These are phyloP conservation scores for Zaprionus ornatus DNA, from an alignment of 1,140 invertebrate genomes.

Conservation along the genomic window DNA sequence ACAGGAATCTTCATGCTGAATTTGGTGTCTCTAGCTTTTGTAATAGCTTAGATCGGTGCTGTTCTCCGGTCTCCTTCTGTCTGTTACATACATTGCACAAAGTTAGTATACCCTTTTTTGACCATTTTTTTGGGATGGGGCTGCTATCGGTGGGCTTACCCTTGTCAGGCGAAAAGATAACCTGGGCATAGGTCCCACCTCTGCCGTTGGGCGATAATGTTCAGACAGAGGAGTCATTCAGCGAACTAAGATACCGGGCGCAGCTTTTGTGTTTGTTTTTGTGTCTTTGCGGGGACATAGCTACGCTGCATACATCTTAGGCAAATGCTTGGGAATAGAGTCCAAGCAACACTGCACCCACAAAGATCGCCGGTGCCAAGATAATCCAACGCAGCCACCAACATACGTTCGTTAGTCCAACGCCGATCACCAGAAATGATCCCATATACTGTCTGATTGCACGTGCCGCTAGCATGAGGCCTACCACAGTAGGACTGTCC, in stretches of 20 bases:
- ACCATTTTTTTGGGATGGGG: conserved; percentile 73
- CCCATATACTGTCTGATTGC: conserved; percentile 78
- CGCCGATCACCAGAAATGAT: conserved; percentile 73
- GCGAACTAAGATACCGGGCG: conserved; percentile 67
- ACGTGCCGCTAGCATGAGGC: conserved; percentile 64
- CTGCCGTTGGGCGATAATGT: conserved; percentile 60
- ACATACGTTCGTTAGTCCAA: conserved; percentile 59
- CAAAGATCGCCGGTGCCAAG: conserved; percentile 85
- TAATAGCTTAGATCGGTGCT: too few species aligned
- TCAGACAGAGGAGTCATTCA: conserved; percentile 73
- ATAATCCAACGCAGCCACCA: conserved; percentile 87
- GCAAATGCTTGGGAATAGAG: conserved; percentile 86
- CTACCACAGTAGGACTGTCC: conserved; percentile 84
- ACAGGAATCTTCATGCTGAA: too few species aligned
- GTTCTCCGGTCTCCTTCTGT: too few species aligned
- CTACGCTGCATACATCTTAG: conserved; percentile 84
- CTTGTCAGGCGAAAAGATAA: conserved; percentile 76
- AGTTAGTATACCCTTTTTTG: too few species aligned
- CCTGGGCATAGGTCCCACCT: conserved; percentile 79
- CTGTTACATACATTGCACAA: too few species aligned
- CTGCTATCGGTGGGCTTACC: conserved; percentile 68
- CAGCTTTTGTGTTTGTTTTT: too few species aligned
- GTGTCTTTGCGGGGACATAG: conserved; percentile 19
- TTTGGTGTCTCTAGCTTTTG: too few species aligned
- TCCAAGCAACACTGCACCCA: conserved; percentile 85